Evolutionary conservation across 2,888 invertebrate species (phyloP).

Genomic region (Leptinotarsa juncta): DNA sequence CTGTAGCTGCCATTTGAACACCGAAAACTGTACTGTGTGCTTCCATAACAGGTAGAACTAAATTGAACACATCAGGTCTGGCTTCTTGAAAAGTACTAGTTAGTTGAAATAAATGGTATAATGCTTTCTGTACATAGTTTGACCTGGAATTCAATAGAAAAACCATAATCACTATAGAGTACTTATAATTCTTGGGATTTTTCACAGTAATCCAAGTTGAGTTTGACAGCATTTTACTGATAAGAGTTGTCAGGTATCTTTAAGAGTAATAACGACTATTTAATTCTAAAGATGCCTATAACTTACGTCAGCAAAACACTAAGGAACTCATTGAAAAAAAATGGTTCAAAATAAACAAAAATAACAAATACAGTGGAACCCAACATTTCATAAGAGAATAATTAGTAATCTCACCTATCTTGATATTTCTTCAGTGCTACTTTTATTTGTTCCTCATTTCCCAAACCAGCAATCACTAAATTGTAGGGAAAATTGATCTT

Average conservation of each 20-base stretch:
- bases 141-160: conserved; percentile 60
- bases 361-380: too few relatives aligned
- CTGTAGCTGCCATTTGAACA: conserved; percentile 81
- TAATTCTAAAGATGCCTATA: too few relatives aligned
- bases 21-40: conserved; percentile 70
- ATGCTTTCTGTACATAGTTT: conserved; percentile 74
- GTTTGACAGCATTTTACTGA: too few relatives aligned
- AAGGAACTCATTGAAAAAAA: too few relatives aligned
- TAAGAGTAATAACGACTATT: too few relatives aligned
- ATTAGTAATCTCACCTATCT: conserved; percentile 49
- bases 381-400: background rate
- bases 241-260: too few relatives aligned
- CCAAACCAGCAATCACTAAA: conserved; percentile 57
- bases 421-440: conserved; percentile 71
- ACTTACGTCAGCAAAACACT: too few relatives aligned
- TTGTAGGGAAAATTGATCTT: conserved; percentile 50
- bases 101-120: conserved; percentile 73
- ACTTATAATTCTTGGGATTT: too few relatives aligned
- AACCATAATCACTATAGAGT: background rate
- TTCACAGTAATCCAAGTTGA: too few relatives aligned
- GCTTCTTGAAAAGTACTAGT: conserved; percentile 66
- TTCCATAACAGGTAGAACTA: conserved; percentile 67
- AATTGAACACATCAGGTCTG: conserved; percentile 73
- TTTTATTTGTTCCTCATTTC: conserved; percentile 61
- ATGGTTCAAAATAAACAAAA: too few relatives aligned